Evolutionary conservation across 1,140 invertebrate genomes (phyloP), one percentile per base, ranked within the genome.

Genomic region (Chymomyza costata): DNA sequence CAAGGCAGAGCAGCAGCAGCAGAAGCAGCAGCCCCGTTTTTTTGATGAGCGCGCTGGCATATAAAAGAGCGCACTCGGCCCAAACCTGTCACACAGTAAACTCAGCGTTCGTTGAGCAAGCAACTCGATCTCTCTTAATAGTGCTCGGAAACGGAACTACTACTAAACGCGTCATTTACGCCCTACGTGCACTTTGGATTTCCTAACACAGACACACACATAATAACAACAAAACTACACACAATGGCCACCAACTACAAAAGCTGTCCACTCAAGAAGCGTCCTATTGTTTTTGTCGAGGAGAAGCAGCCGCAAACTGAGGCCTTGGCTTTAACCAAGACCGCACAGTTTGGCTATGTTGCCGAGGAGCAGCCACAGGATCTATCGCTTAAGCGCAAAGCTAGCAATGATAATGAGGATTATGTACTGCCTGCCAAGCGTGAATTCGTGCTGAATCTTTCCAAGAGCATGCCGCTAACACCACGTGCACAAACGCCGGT

Each of bases 241-340:
- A 50, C 18, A 48, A 83, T 83, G 82, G 64, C 69, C 30, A 44
- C 65, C 64, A 94, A 93, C 85, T 95, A 95, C 87, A 94, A 92
- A 76, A 92, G 93, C 86, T 95, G 94, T 83, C 94, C 94, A 83
- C 88, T 96, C 18, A 96, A 96, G 86, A 96, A 96, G 87, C 90
- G 94, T 83, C 94, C 94, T 49, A 91, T 95, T 56, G 87, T 88
- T 10, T 87, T 92, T 14, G 69, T 76, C 28, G 58, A 87, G 89
- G 70, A 88, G 37, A 57, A 40, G 15, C 38, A 34, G 25, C 56
- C 57, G 47, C 80, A 82, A 67, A 73, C 65, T 17, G 80, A 74
- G 59, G 73, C 80, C 57, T 83, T 82, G 70, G 70, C 78, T 7
- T 13, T 82, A 55, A 70, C 71, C 56, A 68, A 78, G 61, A 39